Base-by-base conservation (phyloP, 2,888 invertebrate species). In the Lasioglossum villosulum region DNA sequence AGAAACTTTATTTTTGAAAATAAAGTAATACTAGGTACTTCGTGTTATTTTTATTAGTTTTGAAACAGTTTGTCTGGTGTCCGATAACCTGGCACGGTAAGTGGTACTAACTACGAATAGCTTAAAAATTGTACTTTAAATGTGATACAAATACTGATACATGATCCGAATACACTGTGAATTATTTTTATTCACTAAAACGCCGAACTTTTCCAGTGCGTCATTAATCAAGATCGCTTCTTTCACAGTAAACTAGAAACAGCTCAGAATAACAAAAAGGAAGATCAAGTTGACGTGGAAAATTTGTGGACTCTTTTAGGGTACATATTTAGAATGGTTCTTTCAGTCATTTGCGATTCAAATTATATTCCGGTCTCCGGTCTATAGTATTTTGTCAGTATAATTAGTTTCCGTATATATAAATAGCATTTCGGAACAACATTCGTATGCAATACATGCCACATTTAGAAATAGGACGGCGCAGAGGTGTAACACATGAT, bases 341-440 rank as follows among this genome's bases (percentile, higher is more conserved):
- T 68, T 34, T 1, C 23, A 0, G 16, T 19, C 8, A 34, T 68
- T 68, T 68, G 34, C 37, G 66, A 68, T 34, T 68, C 66, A 68
- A 68, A 68, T 68, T 34, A 4, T 34, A 37, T 37, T 34, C 34
- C 23, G 34, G 23, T 4, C 23, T 68, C 23, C 66, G 1, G 66
- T 23, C 66, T 27, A 16, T 37, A 37, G 34, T 66, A 19, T 34
- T 34, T 66, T 23, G 19, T 37, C 34, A 4, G 19, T 68, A 68
- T 68, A 68, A 68, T 34, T 68, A 68, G 66, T 66, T 66, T 37
- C 3, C 34, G 23, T 66, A 34, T 19, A 68, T 68, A 68, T 37
- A 68, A 23, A 37, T 37, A 34, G 4, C 10, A 34, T 68, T 68
- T 37, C 23, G 19, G 34, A 37, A 23, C 34, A 3, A 34, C 34